These are phyloP conservation scores for Bubo blakistoni DNA, from an alignment of 2,113 vertebrate genomes.

Conservation along the genomic window DNA sequence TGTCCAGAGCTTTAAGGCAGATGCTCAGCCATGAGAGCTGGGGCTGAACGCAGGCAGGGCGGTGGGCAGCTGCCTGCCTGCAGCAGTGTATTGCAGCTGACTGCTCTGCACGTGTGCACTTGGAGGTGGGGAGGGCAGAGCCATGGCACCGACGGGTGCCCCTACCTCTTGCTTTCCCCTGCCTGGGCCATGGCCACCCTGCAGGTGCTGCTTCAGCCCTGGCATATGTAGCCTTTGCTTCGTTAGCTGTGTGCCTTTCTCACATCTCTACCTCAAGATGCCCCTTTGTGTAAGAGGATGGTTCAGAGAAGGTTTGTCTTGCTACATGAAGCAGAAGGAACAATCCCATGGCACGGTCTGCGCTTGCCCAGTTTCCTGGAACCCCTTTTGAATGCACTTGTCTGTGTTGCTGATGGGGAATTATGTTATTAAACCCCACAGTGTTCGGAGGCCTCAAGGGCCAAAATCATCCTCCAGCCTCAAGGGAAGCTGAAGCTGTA, in stretches of 20 bases:
- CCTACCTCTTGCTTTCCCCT: neutral
- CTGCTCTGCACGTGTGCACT: fast-evolving
- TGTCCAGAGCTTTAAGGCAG: neutral
- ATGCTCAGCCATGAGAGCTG: too few species aligned
- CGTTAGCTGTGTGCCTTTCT: neutral
- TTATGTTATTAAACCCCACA: neutral
- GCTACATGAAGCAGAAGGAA: neutral
- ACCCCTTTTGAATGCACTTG: neutral
- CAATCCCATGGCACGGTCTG: neutral
- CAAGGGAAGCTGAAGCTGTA: neutral
- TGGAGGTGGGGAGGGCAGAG: neutral
- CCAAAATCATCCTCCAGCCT: neutral
- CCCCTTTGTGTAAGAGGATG: neutral
- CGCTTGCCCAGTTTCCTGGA: neutral
- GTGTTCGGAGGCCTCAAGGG: neutral
- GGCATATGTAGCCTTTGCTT: neutral
- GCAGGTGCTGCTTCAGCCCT: neutral
- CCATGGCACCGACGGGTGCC: fast-evolving
- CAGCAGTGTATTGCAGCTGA: too few species aligned
- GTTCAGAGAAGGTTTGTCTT: neutral
- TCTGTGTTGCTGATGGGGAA: neutral
- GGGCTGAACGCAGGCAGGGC: fast-evolving
- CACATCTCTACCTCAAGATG: neutral
- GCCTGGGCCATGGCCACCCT: neutral
- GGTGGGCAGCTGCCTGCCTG: neutral